phyloP scores from a whole-genome alignment of 2,797 vertebrate species.

The Aselliscus stoliczkanus region DNA sequence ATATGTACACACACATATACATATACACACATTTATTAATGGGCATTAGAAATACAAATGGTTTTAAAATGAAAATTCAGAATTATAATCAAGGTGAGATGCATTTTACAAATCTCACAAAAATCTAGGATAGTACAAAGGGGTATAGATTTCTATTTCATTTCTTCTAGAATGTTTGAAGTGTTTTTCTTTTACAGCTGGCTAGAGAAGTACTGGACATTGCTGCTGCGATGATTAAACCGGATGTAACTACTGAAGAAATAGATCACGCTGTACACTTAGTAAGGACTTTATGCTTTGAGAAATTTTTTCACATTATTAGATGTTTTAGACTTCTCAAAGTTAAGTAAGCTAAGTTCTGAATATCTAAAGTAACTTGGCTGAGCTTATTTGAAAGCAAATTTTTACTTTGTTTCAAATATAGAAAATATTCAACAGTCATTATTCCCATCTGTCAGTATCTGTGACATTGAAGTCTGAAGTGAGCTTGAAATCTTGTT shows the following conservation, averaged over 20 bases:
- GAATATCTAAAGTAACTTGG: background rate
- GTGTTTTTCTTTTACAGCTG: conserved; percentile 84
- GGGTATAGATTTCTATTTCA: background rate
- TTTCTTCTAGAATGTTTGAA: background rate
- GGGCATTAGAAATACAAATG: background rate
- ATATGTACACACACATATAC: background rate
- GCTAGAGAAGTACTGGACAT: conserved; percentile 97
- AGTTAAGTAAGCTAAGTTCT: background rate
- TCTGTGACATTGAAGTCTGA: background rate
- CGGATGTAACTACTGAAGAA: conserved; percentile 97
- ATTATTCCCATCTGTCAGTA: background rate
- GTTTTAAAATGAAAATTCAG: background rate
- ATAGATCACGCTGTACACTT: conserved; percentile 98
- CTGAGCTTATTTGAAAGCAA: background rate
- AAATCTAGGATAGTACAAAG: background rate
- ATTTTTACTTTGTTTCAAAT: conserved; percentile 33
- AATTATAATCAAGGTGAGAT: background rate
- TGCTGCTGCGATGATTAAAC: conserved; percentile 94
- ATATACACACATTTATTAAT: background rate
- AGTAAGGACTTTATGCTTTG: conserved; percentile 84
- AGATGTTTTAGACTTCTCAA: background rate
- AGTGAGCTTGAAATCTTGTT: background rate
- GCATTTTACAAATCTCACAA: background rate
- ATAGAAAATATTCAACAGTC: background rate
- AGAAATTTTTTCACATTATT: background rate